These are phyloP conservation scores for Ramphastos sulfuratus DNA, from an alignment of 2,113 vertebrate species.

Conservation along the genomic window DNA sequence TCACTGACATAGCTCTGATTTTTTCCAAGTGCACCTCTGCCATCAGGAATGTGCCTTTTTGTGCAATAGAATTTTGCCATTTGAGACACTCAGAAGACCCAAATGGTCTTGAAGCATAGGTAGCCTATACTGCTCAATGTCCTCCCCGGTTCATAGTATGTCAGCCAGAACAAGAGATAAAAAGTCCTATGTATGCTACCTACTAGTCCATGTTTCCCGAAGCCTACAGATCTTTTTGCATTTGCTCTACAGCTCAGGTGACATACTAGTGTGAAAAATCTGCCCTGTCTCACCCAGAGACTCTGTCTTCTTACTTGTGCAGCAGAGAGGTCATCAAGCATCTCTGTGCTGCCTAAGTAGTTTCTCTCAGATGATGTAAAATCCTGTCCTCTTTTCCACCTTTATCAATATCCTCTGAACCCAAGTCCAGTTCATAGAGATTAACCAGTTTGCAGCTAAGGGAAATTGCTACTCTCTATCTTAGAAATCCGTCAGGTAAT, in stretches of 20 bases:
- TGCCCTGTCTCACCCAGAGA: neutral
- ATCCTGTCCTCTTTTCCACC: neutral
- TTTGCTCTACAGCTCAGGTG: neutral
- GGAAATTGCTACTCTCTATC: neutral
- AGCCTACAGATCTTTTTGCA: neutral
- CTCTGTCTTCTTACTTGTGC: neutral
- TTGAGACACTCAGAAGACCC: neutral
- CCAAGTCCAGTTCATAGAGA: neutral
- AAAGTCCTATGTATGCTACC: neutral
- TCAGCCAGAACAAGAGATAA: neutral
- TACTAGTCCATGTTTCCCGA: neutral
- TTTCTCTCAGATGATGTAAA: neutral
- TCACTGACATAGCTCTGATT: neutral
- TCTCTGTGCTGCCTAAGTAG: fast-evolving
- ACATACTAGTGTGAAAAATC: neutral
- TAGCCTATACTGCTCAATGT: neutral
- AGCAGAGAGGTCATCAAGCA: neutral
- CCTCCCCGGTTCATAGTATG: neutral
- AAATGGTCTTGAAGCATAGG: neutral
- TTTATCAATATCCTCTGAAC: neutral
- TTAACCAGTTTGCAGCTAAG: neutral
- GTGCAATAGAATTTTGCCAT: neutral
- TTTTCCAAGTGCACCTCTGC: neutral
- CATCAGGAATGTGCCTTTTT: neutral
- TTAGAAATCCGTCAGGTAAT: neutral